These are phyloP conservation scores for Mythimna impura DNA, from an alignment of 2,888 invertebrate genomes.

Conservation along the genomic window DNA sequence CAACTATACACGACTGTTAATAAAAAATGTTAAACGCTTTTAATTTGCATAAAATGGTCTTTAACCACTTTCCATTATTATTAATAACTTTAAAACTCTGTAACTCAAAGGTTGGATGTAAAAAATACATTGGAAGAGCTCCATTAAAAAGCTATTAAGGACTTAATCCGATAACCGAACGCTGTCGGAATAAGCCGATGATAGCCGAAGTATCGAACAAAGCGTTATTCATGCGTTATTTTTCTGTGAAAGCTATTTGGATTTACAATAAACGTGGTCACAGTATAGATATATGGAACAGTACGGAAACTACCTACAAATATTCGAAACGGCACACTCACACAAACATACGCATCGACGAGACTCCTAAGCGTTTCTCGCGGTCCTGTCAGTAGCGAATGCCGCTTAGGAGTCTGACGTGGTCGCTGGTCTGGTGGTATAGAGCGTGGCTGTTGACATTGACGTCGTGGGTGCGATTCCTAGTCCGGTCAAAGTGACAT, in stretches of 20 bases:
- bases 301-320: too few species aligned
- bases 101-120: conserved; percentile 24
- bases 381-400: too few species aligned
- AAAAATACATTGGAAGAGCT: conserved; percentile 44
- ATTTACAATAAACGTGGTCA: conserved; percentile 21
- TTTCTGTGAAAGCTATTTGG: conserved; percentile 29
- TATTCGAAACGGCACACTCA: too few species aligned
- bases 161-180: conserved; percentile 44
- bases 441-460: neutral
- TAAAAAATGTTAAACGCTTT: conserved; percentile 1
- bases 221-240: conserved; percentile 23
- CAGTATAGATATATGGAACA: too few species aligned
- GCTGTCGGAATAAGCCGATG: conserved; percentile 42
- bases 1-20: neutral
- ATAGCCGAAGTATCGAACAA: conserved; percentile 27
- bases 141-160: conserved; percentile 54
- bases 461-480: neutral
- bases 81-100: conserved; percentile 10
- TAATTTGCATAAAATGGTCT: conserved; percentile 16
- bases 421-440: neutral
- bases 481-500: neutral
- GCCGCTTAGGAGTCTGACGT: too few species aligned
- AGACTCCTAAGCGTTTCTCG: too few species aligned
- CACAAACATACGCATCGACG: too few species aligned
- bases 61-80: conserved; percentile 9